These are phyloP conservation scores for Drosophila kuntzei DNA, from an alignment of 2,888 invertebrate genomes.

Conservation along the genomic window DNA sequence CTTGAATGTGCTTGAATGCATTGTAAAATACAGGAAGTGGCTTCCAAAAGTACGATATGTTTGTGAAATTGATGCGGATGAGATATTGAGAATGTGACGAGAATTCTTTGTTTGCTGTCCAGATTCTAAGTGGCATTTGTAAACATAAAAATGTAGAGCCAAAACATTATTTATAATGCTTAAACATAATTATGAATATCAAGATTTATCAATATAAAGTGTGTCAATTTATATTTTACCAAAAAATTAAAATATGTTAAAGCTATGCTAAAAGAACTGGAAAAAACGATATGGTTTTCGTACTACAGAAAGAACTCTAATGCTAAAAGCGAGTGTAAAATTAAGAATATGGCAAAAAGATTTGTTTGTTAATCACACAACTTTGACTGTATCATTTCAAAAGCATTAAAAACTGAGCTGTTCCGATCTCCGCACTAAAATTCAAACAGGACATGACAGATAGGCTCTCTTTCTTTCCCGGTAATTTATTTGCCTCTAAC, in stretches of 20 bases:
- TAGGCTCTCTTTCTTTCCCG: not conserved
- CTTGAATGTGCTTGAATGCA: slow-evolving; percentile 9
- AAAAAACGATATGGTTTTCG: too few species aligned
- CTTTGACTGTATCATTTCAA: not conserved
- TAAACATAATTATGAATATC: too few species aligned
- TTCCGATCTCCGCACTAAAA: not conserved
- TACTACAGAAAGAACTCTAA: too few species aligned
- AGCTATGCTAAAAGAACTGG: too few species aligned
- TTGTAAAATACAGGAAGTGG: not conserved
- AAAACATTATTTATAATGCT: too few species aligned
- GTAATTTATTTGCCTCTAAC: not conserved
- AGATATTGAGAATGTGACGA: not conserved
- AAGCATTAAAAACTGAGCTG: not conserved
- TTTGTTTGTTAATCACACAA: not conserved
- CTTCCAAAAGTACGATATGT: not conserved
- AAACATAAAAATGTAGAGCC: too few species aligned
- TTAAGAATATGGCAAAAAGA: too few species aligned
- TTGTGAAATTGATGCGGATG: not conserved
- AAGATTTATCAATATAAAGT: too few species aligned
- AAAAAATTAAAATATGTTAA: too few species aligned
- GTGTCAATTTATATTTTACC: too few species aligned
- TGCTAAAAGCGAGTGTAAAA: too few species aligned
- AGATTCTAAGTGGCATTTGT: too few species aligned
- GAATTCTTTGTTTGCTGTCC: not conserved
- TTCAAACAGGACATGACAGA: not conserved